Conservation (phyloP, 2,888 invertebrate species). For the Prionchulus punctatus region DNA sequence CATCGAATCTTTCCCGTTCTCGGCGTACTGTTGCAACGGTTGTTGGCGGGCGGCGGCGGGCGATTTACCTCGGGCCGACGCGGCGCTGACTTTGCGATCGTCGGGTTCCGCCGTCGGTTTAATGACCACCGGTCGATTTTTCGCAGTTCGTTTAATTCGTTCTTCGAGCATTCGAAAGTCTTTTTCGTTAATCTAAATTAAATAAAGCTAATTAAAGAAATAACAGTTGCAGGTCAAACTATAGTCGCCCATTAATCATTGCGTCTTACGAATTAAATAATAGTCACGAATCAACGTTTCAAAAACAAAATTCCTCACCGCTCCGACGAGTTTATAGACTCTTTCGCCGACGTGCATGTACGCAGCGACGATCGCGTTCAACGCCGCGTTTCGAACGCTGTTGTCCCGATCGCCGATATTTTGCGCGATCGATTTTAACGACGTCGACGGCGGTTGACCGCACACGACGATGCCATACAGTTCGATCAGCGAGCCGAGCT, state of each 20-base stretch:
- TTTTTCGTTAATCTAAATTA: constrained; percentile 64
- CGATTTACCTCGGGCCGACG: not conserved
- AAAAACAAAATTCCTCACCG: constrained; percentile 42
- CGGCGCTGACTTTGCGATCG: not conserved
- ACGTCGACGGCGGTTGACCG: constrained; percentile 50
- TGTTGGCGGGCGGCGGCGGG: not conserved
- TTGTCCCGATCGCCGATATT: constrained; percentile 93
- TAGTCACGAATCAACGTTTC: no score
- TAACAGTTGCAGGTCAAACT: not conserved
- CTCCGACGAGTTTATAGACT: constrained; percentile 74
- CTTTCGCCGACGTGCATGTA: constrained; percentile 77
- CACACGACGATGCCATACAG: constrained; percentile 66
- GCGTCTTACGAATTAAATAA: not conserved
- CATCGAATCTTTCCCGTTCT: no score
- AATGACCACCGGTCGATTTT: constrained; percentile 33
- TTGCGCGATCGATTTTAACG: constrained; percentile 73
- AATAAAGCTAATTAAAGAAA: no score
- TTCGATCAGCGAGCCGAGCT: constrained; percentile 68
- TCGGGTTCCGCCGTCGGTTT: constrained; percentile 13
- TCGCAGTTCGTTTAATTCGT: constrained; percentile 74
- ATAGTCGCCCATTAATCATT: not conserved
- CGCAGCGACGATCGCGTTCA: constrained; percentile 78
- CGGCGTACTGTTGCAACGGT: not conserved
- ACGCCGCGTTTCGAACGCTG: constrained; percentile 79
- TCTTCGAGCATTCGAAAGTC: constrained; percentile 84